These are phyloP conservation scores for Pandemis cinnamomeana DNA, from an alignment of 2,888 invertebrate genomes.

Conservation along the genomic window DNA sequence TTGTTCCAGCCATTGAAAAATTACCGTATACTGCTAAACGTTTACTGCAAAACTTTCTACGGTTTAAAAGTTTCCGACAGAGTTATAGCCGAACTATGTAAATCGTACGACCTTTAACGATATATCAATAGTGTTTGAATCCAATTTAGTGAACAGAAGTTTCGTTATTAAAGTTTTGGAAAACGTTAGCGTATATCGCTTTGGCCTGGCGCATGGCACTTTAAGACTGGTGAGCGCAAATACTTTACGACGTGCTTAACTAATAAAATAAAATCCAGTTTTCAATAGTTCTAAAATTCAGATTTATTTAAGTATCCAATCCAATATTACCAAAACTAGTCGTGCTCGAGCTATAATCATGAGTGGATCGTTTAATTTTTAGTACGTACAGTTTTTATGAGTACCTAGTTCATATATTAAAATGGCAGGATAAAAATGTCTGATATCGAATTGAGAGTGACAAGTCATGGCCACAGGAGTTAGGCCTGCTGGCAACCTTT, in stretches of 20 bases:
- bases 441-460: background rate
- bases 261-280: background rate
- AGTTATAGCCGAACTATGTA: constrained; percentile 11
- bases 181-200: constrained; percentile 50
- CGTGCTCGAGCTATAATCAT: too few species aligned
- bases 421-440: background rate
- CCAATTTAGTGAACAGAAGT: constrained; percentile 46
- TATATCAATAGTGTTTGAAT: constrained; percentile 22
- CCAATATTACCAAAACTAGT: too few species aligned
- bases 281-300: too few species aligned
- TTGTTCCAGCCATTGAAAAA: too few species aligned
- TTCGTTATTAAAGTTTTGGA: constrained; percentile 54
- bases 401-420: too few species aligned
- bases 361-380: too few species aligned
- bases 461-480: background rate
- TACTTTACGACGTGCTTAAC: background rate
- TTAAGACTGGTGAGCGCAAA: background rate
- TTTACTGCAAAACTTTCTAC: background rate
- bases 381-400: too few species aligned
- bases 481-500: background rate
- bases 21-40: too few species aligned
- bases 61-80: background rate
- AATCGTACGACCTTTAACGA: constrained; percentile 9
- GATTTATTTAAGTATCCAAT: too few species aligned
- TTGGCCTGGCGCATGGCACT: constrained; percentile 9